These are phyloP conservation scores for Drosophila ezoana DNA, from an alignment of 2,888 invertebrate genomes.

Conservation along the genomic window DNA sequence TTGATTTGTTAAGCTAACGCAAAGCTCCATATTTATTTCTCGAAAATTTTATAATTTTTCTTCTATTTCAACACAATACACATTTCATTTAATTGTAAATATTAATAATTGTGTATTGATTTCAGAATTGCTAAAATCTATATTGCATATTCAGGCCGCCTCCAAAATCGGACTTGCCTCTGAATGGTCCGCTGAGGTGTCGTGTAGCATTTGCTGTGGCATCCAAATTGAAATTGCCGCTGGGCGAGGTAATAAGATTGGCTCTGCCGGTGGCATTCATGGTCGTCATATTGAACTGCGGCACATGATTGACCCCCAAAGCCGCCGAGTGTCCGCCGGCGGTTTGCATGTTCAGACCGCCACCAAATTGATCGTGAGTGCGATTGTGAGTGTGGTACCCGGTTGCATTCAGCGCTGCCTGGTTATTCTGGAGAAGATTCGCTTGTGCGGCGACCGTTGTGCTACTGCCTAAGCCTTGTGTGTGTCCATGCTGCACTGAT, in stretches of 20 bases:
- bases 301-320: conserved; percentile 67
- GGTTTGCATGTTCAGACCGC: conserved; percentile 65
- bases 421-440: conserved; percentile 66
- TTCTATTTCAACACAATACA: too few species aligned
- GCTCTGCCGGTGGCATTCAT: conserved; percentile 65
- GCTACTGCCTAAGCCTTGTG: conserved; percentile 56
- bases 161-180: conserved; percentile 58
- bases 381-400: conserved; percentile 69
- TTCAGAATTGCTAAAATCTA: conserved; percentile 52
- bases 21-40: too few species aligned
- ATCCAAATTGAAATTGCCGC: conserved; percentile 68
- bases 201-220: conserved; percentile 70
- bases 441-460: conserved; percentile 56
- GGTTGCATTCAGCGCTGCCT: conserved; percentile 63
- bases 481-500: conserved; percentile 69
- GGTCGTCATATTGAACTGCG: conserved; percentile 70
- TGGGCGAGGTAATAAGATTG: conserved; percentile 73
- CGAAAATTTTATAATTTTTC: too few species aligned
- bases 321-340: conserved; percentile 69
- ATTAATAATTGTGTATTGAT: not conserved
- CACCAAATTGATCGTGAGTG: conserved; percentile 72
- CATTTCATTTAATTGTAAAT: too few species aligned
- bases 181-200: conserved; percentile 66
- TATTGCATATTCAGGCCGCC: conserved; percentile 61
- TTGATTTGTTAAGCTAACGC: too few species aligned